phyloP scores from a whole-genome alignment of 2,888 invertebrate species.

The Caenorhabditis plicata region DNA sequence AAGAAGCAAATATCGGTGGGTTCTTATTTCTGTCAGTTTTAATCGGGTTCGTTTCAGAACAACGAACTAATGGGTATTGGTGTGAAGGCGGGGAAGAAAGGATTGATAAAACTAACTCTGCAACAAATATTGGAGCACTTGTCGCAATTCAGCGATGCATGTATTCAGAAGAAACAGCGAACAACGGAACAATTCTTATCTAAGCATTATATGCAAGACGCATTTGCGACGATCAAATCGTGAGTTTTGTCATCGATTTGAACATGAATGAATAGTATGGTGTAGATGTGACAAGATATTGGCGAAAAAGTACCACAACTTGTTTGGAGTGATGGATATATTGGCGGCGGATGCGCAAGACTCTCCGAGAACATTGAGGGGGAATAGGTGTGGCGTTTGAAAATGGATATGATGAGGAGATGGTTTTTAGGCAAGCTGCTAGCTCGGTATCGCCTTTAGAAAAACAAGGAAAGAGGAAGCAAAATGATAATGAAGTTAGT shows the following conservation, averaged over 20 bases:
- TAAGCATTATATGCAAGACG: slow-evolving; percentile 35
- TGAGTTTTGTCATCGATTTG: slow-evolving; percentile 2
- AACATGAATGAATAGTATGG: not conserved
- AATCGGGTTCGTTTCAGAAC: slow-evolving; percentile 9
- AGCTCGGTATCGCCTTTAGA: not conserved
- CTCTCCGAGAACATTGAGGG: slow-evolving; percentile 31
- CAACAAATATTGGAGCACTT: slow-evolving; percentile 77
- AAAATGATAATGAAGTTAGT: slow-evolving; percentile 11
- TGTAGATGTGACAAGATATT: slow-evolving; percentile 39
- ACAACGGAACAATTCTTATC: slow-evolving; percentile 39
- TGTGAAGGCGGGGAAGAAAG: not conserved
- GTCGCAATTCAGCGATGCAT: slow-evolving; percentile 78
- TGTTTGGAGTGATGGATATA: slow-evolving; percentile 41
- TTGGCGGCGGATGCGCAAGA: slow-evolving; percentile 21
- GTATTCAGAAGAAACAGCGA: slow-evolving; percentile 65
- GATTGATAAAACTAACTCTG: slow-evolving; percentile 13
- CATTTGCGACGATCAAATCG: slow-evolving; percentile 27
- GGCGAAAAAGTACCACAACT: slow-evolving; percentile 29
- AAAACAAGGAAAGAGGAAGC: slow-evolving; percentile 8
- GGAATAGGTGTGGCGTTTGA: slow-evolving; percentile 17
- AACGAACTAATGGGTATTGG: slow-evolving; percentile 16
- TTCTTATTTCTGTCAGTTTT: not conserved
- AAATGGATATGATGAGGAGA: not conserved
- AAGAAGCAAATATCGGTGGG: slow-evolving; percentile 34
- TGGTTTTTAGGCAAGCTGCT: slow-evolving; percentile 11